Percentiles rank a stretch among this genome's conserved stretches.
Evolutionary conservation across 1,140 invertebrate genomes (phyloP).

Genomic region (Cyphomyrmex costatus): DNA sequence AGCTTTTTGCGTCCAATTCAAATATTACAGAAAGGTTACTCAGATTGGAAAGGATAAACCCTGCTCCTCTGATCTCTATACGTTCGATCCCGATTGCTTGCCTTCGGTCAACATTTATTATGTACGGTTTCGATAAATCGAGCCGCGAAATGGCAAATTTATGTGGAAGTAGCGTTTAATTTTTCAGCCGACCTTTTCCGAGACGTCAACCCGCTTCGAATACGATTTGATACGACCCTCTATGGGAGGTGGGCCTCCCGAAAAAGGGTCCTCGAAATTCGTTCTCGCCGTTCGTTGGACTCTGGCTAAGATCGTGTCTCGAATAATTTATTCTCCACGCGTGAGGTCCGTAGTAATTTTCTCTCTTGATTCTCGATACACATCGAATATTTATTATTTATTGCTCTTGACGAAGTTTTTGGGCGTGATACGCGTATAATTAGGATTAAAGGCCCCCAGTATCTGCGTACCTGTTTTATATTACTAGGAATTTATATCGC

Average conservation of each 20-base stretch:
- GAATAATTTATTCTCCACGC: slow-evolving; percentile 53
- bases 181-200: slow-evolving; percentile 74
- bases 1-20: slow-evolving; percentile 10
- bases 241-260: background rate
- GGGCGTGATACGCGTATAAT: slow-evolving; percentile 28
- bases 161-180: slow-evolving; percentile 79
- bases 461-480: background rate
- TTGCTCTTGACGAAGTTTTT: background rate
- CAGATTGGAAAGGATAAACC: background rate
- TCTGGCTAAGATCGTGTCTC: slow-evolving; percentile 12
- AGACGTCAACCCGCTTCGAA: slow-evolving; percentile 60
- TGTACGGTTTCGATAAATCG: slow-evolving; percentile 82
- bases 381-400: slow-evolving; percentile 50
- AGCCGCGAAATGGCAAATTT: slow-evolving; percentile 78
- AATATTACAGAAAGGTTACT: slow-evolving; percentile 2
- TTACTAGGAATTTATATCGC: slow-evolving; percentile 29
- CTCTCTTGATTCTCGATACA: slow-evolving; percentile 28
- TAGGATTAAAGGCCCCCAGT: background rate
- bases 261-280: slow-evolving; percentile 52
- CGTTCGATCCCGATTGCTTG: slow-evolving; percentile 43
- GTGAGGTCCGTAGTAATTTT: slow-evolving; percentile 47
- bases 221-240: slow-evolving; percentile 60
- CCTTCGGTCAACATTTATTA: slow-evolving; percentile 80
- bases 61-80: slow-evolving; percentile 39
- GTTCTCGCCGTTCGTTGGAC: slow-evolving; percentile 6